Conservation (phyloP, 2,797 vertebrate species). For the Linurgus olivaceus region DNA sequence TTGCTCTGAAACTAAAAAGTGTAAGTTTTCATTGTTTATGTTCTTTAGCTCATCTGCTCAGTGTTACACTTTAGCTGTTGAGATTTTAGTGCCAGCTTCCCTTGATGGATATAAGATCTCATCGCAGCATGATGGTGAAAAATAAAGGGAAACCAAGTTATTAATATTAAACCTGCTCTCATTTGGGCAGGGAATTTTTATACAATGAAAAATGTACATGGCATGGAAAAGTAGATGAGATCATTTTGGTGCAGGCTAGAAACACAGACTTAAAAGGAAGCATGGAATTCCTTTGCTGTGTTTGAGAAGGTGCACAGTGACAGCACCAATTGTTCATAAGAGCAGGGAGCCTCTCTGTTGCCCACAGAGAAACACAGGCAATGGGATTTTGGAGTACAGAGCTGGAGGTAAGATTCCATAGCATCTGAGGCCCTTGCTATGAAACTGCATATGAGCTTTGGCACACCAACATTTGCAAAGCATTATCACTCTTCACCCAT, state of each 20-base stretch:
- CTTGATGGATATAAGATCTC: neutral
- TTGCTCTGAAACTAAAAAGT: neutral
- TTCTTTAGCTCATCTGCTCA: neutral
- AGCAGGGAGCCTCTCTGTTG: neutral
- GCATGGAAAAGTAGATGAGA: neutral
- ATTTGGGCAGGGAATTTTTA: neutral
- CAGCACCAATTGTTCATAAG: neutral
- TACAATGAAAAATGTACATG: neutral
- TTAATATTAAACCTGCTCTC: neutral
- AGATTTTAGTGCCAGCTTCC: neutral
- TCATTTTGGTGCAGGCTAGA: neutral
- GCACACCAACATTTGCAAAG: neutral
- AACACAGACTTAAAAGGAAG: neutral
- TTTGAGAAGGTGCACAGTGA: neutral
- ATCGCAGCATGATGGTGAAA: neutral
- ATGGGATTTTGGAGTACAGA: neutral
- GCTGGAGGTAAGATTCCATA: neutral
- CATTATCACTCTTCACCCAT: neutral
- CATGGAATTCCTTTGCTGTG: neutral
- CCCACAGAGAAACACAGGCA: neutral
- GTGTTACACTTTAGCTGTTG: neutral
- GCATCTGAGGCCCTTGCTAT: neutral
- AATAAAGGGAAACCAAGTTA: neutral
- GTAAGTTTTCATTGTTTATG: neutral
- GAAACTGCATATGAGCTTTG: neutral